Evolutionary conservation across 2,113 vertebrate species (phyloP).

Genomic region (Rafetus swinhoei): DNA sequence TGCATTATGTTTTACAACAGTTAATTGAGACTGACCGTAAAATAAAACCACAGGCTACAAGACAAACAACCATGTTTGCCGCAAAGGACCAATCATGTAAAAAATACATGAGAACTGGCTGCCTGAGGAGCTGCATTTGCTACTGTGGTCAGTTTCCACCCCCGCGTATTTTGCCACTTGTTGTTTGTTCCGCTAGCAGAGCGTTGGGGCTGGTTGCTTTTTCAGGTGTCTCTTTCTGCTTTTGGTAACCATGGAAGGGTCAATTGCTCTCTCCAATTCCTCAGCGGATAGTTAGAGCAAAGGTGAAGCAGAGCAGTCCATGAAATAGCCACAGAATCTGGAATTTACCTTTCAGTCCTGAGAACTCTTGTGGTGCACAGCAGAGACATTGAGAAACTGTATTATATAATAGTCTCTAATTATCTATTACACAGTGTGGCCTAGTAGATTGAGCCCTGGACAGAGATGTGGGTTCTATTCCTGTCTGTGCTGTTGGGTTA

Average conservation of each 20-base stretch:
- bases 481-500: neutral
- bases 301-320: too few species aligned
- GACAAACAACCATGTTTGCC: neutral
- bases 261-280: neutral
- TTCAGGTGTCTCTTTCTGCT: neutral
- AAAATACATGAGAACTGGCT: neutral
- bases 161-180: neutral
- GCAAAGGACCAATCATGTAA: neutral
- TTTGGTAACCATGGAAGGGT: neutral
- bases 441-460: too few species aligned
- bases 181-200: neutral
- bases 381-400: too few species aligned
- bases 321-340: too few species aligned
- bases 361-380: too few species aligned
- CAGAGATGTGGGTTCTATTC: neutral
- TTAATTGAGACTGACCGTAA: neutral
- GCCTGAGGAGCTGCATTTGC: neutral
- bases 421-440: neutral
- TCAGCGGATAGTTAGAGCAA: too few species aligned
- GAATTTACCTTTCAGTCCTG: too few species aligned
- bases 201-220: neutral
- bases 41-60: neutral
- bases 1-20: neutral
- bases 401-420: neutral
- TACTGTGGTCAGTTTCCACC: neutral